phyloP scores from a whole-genome alignment of 1,140 invertebrate genomes.

The Drosophila fuyamai region DNA sequence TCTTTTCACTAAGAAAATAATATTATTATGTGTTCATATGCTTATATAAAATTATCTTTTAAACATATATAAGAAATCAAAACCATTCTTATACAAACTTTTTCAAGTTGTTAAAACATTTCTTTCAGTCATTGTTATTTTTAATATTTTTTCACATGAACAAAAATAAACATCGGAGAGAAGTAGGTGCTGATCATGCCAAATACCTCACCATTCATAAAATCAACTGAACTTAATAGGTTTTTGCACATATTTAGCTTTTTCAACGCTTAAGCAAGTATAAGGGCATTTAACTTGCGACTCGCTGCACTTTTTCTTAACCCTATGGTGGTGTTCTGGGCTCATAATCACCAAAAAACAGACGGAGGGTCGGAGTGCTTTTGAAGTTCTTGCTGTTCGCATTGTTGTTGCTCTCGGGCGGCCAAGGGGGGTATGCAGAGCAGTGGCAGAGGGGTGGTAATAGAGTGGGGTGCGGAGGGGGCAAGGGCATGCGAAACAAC shows the following conservation, averaged over 20 bases:
- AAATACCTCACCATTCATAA: not conserved
- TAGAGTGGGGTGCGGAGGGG: not conserved
- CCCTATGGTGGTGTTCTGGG: conserved; percentile 49
- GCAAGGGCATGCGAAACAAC: conserved; percentile 59
- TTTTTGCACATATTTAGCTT: too few species aligned
- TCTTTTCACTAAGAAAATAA: too few species aligned
- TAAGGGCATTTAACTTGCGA: conserved; percentile 28
- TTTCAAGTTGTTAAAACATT: too few species aligned
- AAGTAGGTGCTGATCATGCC: not conserved
- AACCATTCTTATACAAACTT: too few species aligned
- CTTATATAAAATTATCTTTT: too few species aligned
- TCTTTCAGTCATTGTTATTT: too few species aligned
- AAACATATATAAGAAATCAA: too few species aligned
- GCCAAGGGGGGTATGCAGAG: conserved; percentile 20
- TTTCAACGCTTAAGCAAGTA: not conserved
- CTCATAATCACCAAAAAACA: conserved; percentile 81
- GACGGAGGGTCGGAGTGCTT: conserved; percentile 69
- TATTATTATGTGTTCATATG: too few species aligned
- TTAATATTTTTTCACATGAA: not conserved
- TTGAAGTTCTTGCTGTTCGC: conserved; percentile 67
- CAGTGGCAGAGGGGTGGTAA: not conserved
- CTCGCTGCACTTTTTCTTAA: conserved; percentile 11
- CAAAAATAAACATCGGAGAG: not conserved
- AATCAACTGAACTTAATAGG: not conserved
- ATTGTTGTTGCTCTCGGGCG: conserved; percentile 28